phyloP scores from a whole-genome alignment of 1,140 invertebrate species.

The Leucophenga varia region DNA sequence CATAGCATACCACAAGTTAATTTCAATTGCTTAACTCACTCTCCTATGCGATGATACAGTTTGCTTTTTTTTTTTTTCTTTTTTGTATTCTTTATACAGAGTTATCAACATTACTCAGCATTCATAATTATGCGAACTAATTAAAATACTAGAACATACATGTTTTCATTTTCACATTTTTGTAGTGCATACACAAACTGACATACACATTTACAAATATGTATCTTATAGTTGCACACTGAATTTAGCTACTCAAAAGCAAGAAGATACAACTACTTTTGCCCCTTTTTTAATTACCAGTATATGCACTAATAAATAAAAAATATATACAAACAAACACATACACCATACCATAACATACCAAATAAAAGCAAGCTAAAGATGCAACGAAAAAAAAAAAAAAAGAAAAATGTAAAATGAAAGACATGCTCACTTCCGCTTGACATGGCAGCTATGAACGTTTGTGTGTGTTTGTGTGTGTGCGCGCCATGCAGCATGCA shows the following conservation, averaged over 20 bases:
- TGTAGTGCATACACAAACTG: slow-evolving; percentile 9
- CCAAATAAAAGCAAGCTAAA: slow-evolving; percentile 7
- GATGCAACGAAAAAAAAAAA: slow-evolving; percentile 8
- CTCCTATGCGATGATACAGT: too few species aligned
- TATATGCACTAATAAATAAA: slow-evolving; percentile 40
- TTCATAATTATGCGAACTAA: slow-evolving; percentile 54
- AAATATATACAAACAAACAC: neutral
- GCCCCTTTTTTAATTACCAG: slow-evolving; percentile 52
- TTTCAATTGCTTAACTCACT: too few species aligned
- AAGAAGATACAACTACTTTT: slow-evolving; percentile 19
- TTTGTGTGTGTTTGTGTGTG: slow-evolving; percentile 8
- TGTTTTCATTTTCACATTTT: slow-evolving; percentile 1
- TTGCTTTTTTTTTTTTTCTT: too few species aligned
- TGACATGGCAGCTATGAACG: slow-evolving; percentile 31
- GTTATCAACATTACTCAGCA: slow-evolving; percentile 2
- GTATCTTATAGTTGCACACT: too few species aligned
- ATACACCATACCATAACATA: too few species aligned
- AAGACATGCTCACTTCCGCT: slow-evolving; percentile 50
- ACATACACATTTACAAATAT: too few species aligned
- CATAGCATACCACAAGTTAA: too few species aligned
- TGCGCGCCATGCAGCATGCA: slow-evolving; percentile 7
- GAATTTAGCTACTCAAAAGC: too few species aligned
- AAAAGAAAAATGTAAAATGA: slow-evolving; percentile 47
- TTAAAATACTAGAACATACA: slow-evolving; percentile 49
- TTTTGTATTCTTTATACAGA: too few species aligned